phyloP scores from a whole-genome alignment of 2,797 vertebrate genomes.

The Eupleurogrammus muticus region DNA sequence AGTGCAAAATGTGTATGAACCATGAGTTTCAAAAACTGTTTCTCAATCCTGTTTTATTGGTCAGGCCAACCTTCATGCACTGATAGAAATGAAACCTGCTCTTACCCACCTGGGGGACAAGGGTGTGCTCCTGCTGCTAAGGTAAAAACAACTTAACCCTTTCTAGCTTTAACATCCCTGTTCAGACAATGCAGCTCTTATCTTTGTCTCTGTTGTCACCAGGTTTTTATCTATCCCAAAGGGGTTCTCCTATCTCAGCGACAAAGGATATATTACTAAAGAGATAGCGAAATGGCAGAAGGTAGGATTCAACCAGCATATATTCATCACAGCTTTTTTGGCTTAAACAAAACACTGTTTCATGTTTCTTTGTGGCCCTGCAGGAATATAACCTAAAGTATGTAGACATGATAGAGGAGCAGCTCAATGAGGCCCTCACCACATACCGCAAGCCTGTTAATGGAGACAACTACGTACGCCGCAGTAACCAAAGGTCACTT shows the following conservation, averaged over 20 bases:
- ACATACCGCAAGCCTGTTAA: slow-evolving; percentile 93
- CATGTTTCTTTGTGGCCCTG: neutral
- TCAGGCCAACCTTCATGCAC: slow-evolving; percentile 92
- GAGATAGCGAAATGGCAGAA: slow-evolving; percentile 95
- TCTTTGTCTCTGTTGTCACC: slow-evolving; percentile 5
- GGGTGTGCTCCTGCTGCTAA: slow-evolving; percentile 89
- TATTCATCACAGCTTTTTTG: neutral
- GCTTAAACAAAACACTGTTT: neutral
- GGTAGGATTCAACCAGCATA: slow-evolving; percentile 76
- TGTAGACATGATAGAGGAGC: slow-evolving; percentile 92
- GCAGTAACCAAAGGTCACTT: slow-evolving; percentile 91
- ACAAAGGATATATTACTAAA: slow-evolving; percentile 91
- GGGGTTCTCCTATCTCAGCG: slow-evolving; percentile 92
- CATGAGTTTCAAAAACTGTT: neutral
- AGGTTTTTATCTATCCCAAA: slow-evolving; percentile 95
- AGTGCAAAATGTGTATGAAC: neutral
- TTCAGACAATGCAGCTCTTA: neutral
- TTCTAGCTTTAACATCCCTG: neutral
- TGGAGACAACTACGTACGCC: slow-evolving; percentile 93
- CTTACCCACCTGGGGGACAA: slow-evolving; percentile 93
- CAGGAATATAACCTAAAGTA: slow-evolving; percentile 94
- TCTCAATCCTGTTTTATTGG: slow-evolving; percentile 19
- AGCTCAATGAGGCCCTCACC: slow-evolving; percentile 93
- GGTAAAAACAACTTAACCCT: slow-evolving; percentile 76
- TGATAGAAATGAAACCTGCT: slow-evolving; percentile 94